Evolutionary conservation across 2,797 vertebrate species (phyloP).

Genomic region (Hoplostethus atlanticus): DNA sequence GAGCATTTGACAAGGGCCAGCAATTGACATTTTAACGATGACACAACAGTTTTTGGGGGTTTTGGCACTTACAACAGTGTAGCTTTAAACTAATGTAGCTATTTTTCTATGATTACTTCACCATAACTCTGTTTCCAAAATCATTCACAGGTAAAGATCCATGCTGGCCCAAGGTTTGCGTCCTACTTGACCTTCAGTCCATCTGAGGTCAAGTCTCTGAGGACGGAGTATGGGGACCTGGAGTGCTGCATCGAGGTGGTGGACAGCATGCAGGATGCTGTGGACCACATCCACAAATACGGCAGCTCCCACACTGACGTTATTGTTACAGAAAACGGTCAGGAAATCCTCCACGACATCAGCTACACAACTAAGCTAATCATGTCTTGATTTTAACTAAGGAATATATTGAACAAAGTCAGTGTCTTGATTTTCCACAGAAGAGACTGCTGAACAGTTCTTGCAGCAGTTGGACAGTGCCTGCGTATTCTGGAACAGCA

Average conservation of each 20-base stretch:
- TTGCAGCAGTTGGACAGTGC: conserved; percentile 96
- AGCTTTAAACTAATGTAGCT: background rate
- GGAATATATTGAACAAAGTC: background rate
- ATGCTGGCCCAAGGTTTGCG: conserved; percentile 95
- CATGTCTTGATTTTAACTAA: background rate
- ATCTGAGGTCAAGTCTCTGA: conserved; percentile 95
- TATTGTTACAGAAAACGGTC: conserved; percentile 94
- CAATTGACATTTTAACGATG: too few relatives aligned
- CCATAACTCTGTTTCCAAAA: background rate
- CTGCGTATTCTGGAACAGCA: conserved; percentile 97
- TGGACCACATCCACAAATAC: conserved; percentile 98
- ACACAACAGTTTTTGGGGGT: too few relatives aligned
- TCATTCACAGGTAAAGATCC: conserved; percentile 93
- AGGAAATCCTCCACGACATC: background rate
- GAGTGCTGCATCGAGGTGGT: conserved; percentile 98
- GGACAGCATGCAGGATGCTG: conserved; percentile 92
- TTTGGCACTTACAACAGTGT: too few relatives aligned
- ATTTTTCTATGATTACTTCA: background rate
- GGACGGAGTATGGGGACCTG: conserved; percentile 95
- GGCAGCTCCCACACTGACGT: conserved; percentile 98
- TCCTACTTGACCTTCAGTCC: conserved; percentile 98
- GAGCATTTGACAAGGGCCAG: background rate
- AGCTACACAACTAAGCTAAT: background rate
- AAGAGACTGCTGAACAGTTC: conserved; percentile 94
- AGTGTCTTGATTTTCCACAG: conserved; percentile 60